Evolutionary conservation across 2,113 vertebrate species (phyloP), one percentile per base, ranked within the genome.

Genomic region (Clarias magur): DNA sequence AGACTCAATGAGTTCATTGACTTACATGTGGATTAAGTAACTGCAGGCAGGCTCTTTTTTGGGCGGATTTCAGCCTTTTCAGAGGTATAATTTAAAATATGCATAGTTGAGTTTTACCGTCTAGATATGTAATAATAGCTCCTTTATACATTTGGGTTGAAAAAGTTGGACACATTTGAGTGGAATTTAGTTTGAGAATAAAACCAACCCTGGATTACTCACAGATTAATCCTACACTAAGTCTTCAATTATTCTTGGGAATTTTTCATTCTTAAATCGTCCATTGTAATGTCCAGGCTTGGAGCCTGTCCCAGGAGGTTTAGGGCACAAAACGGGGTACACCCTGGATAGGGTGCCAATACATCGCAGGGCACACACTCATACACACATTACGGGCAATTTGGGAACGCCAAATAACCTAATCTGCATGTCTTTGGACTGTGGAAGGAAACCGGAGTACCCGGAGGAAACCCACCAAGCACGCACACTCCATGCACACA

Each of bases 1-100:
- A 67, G 72, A 87, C 85, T 85, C 85, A 48, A 81, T 42, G 72
- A 85, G 85, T 89, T 86, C 82, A 88, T 88, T 80, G 86, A 85
- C 89, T 79, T 87, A 60, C 83, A 83, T 80, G 80, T 80, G 59
- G 76, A 84, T 82, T 70, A 62, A 80, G 80, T 83, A 68, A 68
- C 82, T 83, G 82, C 48, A 30, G 11, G 48, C 82, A 30, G 63
- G 53, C 84, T 62, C 86, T 86, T 65, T 87, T 76, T 6, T 21
- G 30, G n/a, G 21, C 25, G 63, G 48, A 87, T 88, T 76, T 81
- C 17, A 70, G 79, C 82, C 30, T 82, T 88, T 82, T 16, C 17
- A n/a, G 60, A 54, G 34, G 12, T 56, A 34, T 53, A 42, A 65
- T 87, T 76, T 83, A 38, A 81, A 72, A 82, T 72, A 65, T 76